Evolutionary conservation across 1,140 invertebrate genomes (phyloP), one percentile per base, ranked within the genome.

Genomic region (Scaptomyza pallida): DNA sequence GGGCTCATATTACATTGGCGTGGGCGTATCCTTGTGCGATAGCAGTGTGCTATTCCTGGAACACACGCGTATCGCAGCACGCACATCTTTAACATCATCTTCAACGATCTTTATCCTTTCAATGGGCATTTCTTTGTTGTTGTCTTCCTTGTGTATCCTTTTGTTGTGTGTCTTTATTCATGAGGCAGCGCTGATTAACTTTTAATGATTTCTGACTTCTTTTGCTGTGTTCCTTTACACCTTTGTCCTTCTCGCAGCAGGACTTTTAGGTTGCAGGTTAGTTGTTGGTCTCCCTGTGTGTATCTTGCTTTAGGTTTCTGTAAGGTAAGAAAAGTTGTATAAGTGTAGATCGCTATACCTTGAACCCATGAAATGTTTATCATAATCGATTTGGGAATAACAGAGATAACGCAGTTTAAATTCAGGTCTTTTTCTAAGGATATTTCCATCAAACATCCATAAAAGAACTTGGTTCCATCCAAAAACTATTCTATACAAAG

Each of bases 31-130:
- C 33, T n/a, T 35, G 33, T 35, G 26, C 3, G 8, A 12, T 52
- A n/a, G n/a, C 45, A 21, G 8, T 50, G 68, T 41, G 60, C 48
- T 69, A 75, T 86, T 88, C 82, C 48, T 59, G 72, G 82, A 89
- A 88, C 60, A 78, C 82, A 88, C 82, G 82, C 82, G 82, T 89
- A 86, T 86, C 81, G 62, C 81, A 75, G 81, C 81, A 86, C 74
- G 82, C 75, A 82, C 82, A 86, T 86, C 82, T n/a, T n/a, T n/a
- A 21, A 21, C 21, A 21, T 78, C n/a, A n/a, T n/a, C n/a, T n/a
- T 37, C 33, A 16, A n/a, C 33, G 9, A 37, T n/a, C 33, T 37
- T 37, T 43, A 70, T 79, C 67, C 65, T 70, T 60, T 50, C 33
- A 35, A 61, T 41, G 5, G 6, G 41, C 17, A 70, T 44, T 54